These are phyloP conservation scores for Cepaea hortensis DNA, from an alignment of 2,888 invertebrate genomes.

Conservation along the genomic window DNA sequence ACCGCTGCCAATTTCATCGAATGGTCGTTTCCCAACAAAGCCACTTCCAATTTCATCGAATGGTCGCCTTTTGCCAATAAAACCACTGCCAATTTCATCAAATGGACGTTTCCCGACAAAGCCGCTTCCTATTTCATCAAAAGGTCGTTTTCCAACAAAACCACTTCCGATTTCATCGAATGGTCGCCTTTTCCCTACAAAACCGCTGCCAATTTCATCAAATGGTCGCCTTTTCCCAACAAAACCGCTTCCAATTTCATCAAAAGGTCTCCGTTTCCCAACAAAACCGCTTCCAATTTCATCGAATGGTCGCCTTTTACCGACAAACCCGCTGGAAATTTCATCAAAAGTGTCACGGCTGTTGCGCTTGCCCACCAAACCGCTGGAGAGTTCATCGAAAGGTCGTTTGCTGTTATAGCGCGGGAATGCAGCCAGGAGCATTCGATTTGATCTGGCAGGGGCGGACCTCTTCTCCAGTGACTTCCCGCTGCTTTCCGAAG, in stretches of 20 bases:
- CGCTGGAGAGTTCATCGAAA: conserved; percentile 51
- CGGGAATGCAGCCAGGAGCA: background rate
- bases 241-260: conserved; percentile 51
- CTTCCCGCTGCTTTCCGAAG: background rate
- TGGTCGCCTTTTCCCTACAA: conserved; percentile 38
- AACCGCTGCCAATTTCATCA: conserved; percentile 36
- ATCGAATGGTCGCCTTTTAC: conserved; percentile 39
- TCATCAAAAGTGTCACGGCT: background rate
- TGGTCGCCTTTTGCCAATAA: conserved; percentile 48
- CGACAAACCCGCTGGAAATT: conserved; percentile 47
- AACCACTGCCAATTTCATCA: conserved; percentile 43
- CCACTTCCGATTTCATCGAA: conserved; percentile 51
- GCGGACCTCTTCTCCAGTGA: background rate
- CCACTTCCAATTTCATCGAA: conserved; percentile 38
- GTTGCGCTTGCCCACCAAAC: conserved; percentile 47
- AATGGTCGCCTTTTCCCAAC: conserved; percentile 47
- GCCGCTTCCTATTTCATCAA: conserved; percentile 43
- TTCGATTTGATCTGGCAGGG: background rate
- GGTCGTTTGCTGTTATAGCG: conserved; percentile 28
- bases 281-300: conserved; percentile 38
- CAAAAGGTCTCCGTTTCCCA: conserved; percentile 40
- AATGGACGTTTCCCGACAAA: conserved; percentile 48
- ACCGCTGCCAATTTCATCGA: conserved; percentile 51
- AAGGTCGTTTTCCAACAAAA: conserved; percentile 47
- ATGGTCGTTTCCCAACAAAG: conserved; percentile 35